These are phyloP conservation scores for Chrysolina oricalcia DNA, from an alignment of 2,888 invertebrate species.

Conservation along the genomic window DNA sequence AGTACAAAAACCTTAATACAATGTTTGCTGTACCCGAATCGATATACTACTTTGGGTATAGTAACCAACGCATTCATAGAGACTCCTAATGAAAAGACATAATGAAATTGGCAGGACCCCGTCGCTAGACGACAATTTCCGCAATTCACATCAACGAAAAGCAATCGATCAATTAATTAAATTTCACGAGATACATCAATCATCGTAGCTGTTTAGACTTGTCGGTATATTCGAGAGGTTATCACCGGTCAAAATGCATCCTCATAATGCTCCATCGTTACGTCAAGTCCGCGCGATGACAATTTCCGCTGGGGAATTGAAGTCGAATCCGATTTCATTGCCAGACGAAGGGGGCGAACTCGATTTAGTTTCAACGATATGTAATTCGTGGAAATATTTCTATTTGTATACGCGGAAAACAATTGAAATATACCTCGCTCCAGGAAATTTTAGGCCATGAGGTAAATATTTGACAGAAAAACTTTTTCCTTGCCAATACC, in stretches of 20 bases:
- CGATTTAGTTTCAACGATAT: slow-evolving; percentile 1
- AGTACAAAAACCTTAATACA: too few relatives aligned
- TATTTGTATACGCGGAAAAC: not conserved
- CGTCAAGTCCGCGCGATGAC: slow-evolving; percentile 7
- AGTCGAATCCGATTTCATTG: slow-evolving; percentile 7
- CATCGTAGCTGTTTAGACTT: not conserved
- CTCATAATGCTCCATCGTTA: not conserved
- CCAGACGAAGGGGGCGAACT: slow-evolving; percentile 10
- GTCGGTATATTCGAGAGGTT: slow-evolving; percentile 1
- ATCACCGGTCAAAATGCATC: slow-evolving; percentile 16
- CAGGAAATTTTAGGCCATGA: too few relatives aligned
- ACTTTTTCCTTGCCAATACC: too few relatives aligned
- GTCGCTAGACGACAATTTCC: not conserved
- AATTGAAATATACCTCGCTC: not conserved
- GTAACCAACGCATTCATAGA: not conserved
- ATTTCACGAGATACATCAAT: not conserved
- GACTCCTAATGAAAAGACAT: not conserved
- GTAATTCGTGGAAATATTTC: not conserved
- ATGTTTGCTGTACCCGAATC: too few relatives aligned
- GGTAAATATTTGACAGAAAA: too few relatives aligned
- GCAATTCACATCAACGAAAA: not conserved
- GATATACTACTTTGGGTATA: not conserved
- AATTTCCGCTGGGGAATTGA: slow-evolving; percentile 15
- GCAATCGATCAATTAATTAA: not conserved
- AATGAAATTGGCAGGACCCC: not conserved